Base-by-base conservation (phyloP, 2,888 invertebrate species). In the Sialis fuliginosa region DNA sequence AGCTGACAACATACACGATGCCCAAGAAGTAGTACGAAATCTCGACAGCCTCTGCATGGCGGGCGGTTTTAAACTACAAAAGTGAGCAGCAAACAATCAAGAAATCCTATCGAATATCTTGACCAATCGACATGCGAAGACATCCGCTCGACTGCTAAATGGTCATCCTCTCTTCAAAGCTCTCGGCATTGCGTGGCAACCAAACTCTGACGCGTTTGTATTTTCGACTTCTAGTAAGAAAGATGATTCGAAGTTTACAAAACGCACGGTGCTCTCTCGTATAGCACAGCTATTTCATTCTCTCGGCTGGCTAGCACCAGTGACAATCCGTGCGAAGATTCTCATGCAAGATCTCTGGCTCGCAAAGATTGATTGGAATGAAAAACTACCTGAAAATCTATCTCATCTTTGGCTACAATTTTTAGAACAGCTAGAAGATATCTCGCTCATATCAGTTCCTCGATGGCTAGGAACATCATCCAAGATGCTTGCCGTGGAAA, bases 391-490 rank as follows among this genome's bases (percentile, higher is more conserved):
- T 42, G 31, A 33, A 33, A 12, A 44, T 33, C 35, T 35, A n/a
- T 35, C 35, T 35, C 2, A 35, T n/a, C 9, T 9, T 35, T 48
- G 48, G 48, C 40, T 5, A 2, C 6, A 2, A 5, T 46, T 48
- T 32, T 9, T 33, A 7, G 30, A 39, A 13, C 41, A 45, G 39
- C 31, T 48, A 22, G 30, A 39, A 33, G 40, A 45, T 3, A 13
- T 45, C n/a, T n/a, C 34, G 8, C 22, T 12, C 5, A 10, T 46
- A 1, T 46, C 45, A 1, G 32, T 48, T 5, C 48, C 48, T 30
- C 47, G 49, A n/a, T 49, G 49, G 47, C 7, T 47, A 7, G 40
- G 22, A 8, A 33, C 31, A 8, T 12, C 30, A 6, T 6, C 44
- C 10, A 6, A 47, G 2, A 7, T 6, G 9, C 35, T 35, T 10